These are phyloP conservation scores for Callipepla squamata DNA, from an alignment of 2,113 vertebrate species.

Conservation along the genomic window DNA sequence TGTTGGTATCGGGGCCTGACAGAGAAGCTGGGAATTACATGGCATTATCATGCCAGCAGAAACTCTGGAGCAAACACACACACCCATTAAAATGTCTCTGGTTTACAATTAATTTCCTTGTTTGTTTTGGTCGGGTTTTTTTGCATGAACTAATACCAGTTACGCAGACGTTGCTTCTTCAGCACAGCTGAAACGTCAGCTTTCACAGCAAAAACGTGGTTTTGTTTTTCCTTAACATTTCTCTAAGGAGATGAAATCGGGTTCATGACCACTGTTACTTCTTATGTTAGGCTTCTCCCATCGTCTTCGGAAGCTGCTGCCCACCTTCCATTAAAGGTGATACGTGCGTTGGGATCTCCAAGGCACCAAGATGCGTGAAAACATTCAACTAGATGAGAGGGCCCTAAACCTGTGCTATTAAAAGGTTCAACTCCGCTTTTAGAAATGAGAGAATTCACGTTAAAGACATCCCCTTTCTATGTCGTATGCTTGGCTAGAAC, in stretches of 20 bases:
- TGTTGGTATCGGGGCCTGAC: not conserved
- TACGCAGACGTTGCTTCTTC: not conserved
- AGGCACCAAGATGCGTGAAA: not conserved
- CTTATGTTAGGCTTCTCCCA: not conserved
- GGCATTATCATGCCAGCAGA: not conserved
- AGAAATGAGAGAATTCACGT: not conserved
- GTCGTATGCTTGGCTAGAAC: no score
- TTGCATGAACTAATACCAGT: not conserved
- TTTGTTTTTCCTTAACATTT: not conserved
- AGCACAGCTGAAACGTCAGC: not conserved
- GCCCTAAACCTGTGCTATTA: not conserved
- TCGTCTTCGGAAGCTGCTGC: not conserved
- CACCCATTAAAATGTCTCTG: not conserved
- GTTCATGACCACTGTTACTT: not conserved
- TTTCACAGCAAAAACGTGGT: not conserved
- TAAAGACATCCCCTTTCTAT: not conserved
- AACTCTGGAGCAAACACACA: not conserved
- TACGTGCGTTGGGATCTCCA: not conserved
- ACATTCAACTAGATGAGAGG: not conserved
- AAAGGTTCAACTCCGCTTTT: rapidly evolving
- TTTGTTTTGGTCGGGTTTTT: not conserved
- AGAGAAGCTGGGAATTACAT: not conserved
- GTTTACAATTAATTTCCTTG: not conserved
- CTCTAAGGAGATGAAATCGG: not conserved
- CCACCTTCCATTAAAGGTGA: not conserved